Evolutionary conservation across 2,888 invertebrate genomes (phyloP), one percentile per base, ranked within the genome.

Genomic region (Blastobasis adustella): DNA sequence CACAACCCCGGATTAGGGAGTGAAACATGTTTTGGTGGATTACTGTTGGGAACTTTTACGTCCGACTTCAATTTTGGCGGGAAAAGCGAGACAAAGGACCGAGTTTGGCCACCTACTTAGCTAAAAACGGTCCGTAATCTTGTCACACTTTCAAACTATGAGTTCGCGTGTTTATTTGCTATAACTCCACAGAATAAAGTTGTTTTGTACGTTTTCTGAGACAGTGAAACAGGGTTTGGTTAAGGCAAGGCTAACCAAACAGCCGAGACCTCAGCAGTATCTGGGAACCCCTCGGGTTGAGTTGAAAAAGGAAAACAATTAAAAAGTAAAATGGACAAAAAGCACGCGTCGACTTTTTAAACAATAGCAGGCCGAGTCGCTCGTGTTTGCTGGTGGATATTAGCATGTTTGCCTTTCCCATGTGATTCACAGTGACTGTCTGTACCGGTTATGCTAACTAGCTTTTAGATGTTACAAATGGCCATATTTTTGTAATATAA

Each of bases 341-440:
- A 68, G 66, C 68, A 66, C 67, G 62, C 67, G 68, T 69, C 70
- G 66, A 65, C 66, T 73, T 73, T 23, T 79, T 69, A 75, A 82
- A 83, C 82, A 82, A 83, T 79, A 74, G 71, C 56, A 67, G 23
- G 23, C 23, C 23, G 65, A 58, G 65, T 1, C 23, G 66, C 61
- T 58, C 23, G 59, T 79, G 75, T 85, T 85, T 81, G 77, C 66
- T 55, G 60, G 68, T 61, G 77, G 77, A 79, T 23, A 23, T 84
- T 79, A 82, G 71, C 73, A 56, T 82, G 75, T 85, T 83, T 83
- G 79, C 70, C 67, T 70, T 84, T 83, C 82, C 73, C 82, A 79
- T 82, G 73, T 69, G 71, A 72, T 72, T 68, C 67, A 63, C 61
- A 10, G 37, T 45, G 37, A 38, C 36, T 44, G 23, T 23, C n/a